Conservation (phyloP, 53 echinoderm and acorn worm species). For the Holothuria scabra region DNA sequence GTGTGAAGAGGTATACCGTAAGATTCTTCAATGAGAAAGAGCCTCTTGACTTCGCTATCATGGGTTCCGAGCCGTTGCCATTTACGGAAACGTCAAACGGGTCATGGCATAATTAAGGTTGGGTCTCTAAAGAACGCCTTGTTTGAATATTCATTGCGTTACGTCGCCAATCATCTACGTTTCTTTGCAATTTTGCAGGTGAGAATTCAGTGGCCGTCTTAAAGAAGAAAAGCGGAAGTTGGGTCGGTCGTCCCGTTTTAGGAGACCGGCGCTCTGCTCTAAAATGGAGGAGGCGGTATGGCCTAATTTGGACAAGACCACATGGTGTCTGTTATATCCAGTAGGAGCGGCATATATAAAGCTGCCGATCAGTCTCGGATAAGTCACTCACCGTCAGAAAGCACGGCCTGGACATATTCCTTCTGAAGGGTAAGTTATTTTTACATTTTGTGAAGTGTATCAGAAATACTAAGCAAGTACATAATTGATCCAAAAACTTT, state of each 20-base stretch:
- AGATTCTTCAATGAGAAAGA: slow-evolving; percentile 23
- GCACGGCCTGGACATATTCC: slow-evolving; percentile 57
- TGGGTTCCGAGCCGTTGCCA: slow-evolving; percentile 9
- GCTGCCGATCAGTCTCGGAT: not conserved
- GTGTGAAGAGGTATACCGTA: slow-evolving; percentile 8
- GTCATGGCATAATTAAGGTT: slow-evolving; percentile 26
- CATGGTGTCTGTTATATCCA: not conserved
- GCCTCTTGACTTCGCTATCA: not conserved
- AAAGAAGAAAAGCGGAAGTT: too few species aligned
- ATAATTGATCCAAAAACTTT: too few species aligned
- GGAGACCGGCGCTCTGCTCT: not conserved
- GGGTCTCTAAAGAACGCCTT: slow-evolving; percentile 9
- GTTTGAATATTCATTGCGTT: slow-evolving; percentile 27
- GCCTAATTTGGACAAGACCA: slow-evolving; percentile 42
- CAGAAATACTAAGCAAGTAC: too few species aligned
- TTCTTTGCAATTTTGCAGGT: too few species aligned
- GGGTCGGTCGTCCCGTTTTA: slow-evolving; percentile 13
- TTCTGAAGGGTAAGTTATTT: slow-evolving; percentile 44
- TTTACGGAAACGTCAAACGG: slow-evolving; percentile 24
- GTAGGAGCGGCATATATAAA: slow-evolving; percentile 30
- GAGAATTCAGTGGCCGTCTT: too few species aligned
- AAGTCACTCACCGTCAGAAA: slow-evolving; percentile 44
- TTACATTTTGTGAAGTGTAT: too few species aligned
- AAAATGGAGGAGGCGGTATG: slow-evolving; percentile 25
- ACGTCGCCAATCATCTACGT: too few species aligned